Conservation (phyloP, 2,113 vertebrate genomes). For the Trogon melanurus region DNA sequence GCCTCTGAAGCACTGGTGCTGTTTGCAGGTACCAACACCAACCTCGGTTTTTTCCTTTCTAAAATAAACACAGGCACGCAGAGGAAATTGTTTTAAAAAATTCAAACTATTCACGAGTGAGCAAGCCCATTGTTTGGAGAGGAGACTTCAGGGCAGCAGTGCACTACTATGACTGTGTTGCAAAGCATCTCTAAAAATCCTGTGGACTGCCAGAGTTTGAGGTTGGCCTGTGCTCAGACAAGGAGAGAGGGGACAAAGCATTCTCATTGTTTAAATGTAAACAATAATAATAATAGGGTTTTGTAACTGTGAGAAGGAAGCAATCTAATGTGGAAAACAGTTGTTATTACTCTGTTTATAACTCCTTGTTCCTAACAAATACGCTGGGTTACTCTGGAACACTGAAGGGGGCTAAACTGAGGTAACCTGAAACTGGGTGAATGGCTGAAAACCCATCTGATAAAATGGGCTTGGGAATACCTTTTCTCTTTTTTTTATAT, state of each 20-base stretch:
- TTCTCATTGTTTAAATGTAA: constrained; percentile 40
- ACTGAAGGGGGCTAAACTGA: neutral
- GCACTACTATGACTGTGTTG: neutral
- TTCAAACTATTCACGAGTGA: neutral
- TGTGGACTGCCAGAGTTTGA: rapidly evolving
- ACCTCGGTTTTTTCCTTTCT: constrained; percentile 4
- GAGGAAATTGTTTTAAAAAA: neutral
- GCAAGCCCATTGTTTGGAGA: neutral
- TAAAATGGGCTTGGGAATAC: neutral
- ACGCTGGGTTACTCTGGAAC: neutral
- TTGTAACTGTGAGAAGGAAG: neutral
- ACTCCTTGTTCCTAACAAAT: neutral
- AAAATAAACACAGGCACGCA: neutral
- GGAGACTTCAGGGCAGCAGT: neutral
- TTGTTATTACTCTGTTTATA: constrained; percentile 10
- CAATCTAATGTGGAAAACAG: constrained; percentile 43
- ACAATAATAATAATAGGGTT: constrained; percentile 25
- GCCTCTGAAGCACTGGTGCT: neutral
- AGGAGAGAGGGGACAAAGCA: neutral
- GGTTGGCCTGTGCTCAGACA: neutral
- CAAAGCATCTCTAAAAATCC: neutral
- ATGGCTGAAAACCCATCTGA: constrained; percentile 12
- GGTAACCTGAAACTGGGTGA: neutral
- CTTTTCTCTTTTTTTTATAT: neutral
- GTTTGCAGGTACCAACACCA: neutral